These are phyloP conservation scores for Neoscelio sp. DNA, from an alignment of 2,888 invertebrate species.

Conservation along the genomic window DNA sequence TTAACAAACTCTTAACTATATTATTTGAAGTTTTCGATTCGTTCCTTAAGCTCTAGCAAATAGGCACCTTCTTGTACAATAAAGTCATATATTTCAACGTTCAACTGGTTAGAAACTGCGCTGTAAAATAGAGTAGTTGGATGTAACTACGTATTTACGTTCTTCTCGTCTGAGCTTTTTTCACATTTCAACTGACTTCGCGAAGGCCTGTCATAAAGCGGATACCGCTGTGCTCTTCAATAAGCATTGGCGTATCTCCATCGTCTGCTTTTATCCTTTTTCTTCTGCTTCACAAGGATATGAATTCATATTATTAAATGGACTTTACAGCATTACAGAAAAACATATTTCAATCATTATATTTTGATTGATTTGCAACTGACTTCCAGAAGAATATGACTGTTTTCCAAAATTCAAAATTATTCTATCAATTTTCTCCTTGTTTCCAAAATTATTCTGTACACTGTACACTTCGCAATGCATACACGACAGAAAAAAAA, in stretches of 20 bases:
- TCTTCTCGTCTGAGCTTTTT: slow-evolving; percentile 37
- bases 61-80: slow-evolving; percentile 24
- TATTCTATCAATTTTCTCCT: too few species aligned
- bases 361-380: too few species aligned
- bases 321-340: background rate
- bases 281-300: background rate
- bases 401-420: too few species aligned
- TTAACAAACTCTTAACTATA: background rate
- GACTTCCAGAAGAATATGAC: too few species aligned
- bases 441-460: too few species aligned
- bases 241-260: slow-evolving; percentile 8
- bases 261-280: slow-evolving; percentile 9
- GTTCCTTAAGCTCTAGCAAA: slow-evolving; percentile 2
- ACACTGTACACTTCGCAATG: too few species aligned
- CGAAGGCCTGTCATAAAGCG: slow-evolving; percentile 29
- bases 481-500: too few species aligned
- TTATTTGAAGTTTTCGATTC: slow-evolving; percentile 13
- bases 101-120: slow-evolving; percentile 28
- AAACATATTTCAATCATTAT: too few species aligned
- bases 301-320: slow-evolving; percentile 1
- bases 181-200: slow-evolving; percentile 21
- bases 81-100: slow-evolving; percentile 10
- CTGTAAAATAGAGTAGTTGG: slow-evolving; percentile 50
- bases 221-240: slow-evolving; percentile 30
- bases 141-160: slow-evolving; percentile 39